Evolutionary conservation across 92 coral and sea anemone species (phyloP).

Genomic region (Isaurus tuberculatus): DNA sequence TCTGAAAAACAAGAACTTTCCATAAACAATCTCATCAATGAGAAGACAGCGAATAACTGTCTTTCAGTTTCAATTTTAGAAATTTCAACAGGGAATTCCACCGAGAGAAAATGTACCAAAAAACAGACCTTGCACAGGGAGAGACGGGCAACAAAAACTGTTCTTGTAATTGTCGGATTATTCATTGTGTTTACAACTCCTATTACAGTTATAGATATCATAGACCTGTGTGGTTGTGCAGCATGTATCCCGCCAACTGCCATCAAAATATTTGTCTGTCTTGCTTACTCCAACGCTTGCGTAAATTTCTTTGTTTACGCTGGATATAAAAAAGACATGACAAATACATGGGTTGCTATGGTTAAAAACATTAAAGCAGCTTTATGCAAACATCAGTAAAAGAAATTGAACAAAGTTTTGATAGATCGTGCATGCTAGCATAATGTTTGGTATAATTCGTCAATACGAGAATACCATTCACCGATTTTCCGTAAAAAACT

Average conservation of each 20-base stretch:
- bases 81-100: constrained; percentile 11
- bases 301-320: constrained; percentile 92
- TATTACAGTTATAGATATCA: constrained; percentile 84
- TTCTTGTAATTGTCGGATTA: constrained; percentile 81
- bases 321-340: constrained; percentile 88
- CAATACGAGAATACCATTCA: too few species aligned
- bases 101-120: constrained; percentile 19
- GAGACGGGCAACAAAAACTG: constrained; percentile 86
- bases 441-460: too few species aligned
- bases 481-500: background rate
- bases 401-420: too few species aligned
- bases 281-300: constrained; percentile 93
- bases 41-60: background rate
- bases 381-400: background rate
- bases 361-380: constrained; percentile 35
- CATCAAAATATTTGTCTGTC: constrained; percentile 78
- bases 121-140: constrained; percentile 55
- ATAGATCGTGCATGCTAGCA: too few species aligned
- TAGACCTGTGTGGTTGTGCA: constrained; percentile 72
- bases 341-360: constrained; percentile 75
- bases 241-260: constrained; percentile 72
- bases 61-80: constrained; percentile 22
- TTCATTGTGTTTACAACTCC: constrained; percentile 90
- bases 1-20: constrained; percentile 2
- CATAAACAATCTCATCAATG: background rate